Conservation (phyloP, 2,113 vertebrate species). For the Sarotherodon lohbergeri region DNA sequence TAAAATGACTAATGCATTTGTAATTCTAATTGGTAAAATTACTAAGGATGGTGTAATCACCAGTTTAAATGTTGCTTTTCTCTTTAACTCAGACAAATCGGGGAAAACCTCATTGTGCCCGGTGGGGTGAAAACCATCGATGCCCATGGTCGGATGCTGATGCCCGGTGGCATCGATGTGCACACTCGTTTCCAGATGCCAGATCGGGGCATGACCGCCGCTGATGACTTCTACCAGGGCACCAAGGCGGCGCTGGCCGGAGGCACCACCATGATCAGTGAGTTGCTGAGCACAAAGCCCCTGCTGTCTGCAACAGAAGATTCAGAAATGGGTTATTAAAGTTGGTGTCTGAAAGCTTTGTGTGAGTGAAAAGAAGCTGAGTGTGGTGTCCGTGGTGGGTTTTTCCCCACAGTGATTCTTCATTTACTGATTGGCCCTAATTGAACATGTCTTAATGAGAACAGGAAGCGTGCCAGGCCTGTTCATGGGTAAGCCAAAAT, state of each 20-base stretch:
- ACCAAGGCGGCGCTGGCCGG: conserved; percentile 90
- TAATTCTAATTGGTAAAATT: background rate
- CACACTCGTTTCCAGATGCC: conserved; percentile 99
- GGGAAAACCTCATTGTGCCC: conserved; percentile 96
- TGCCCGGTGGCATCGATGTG: conserved; percentile 93
- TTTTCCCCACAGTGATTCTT: background rate
- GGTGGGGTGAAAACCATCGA: conserved; percentile 97
- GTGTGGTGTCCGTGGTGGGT: background rate
- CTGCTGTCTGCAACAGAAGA: background rate
- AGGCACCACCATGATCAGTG: conserved; percentile 98
- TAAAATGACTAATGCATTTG: background rate
- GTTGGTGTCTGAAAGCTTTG: background rate
- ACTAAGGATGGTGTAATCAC: background rate
- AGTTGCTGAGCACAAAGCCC: conserved; percentile 35
- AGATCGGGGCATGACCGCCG: conserved; percentile 88
- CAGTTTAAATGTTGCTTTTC: background rate
- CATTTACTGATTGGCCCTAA: background rate
- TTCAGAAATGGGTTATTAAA: background rate
- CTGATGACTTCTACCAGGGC: conserved; percentile 97
- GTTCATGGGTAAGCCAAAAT: background rate
- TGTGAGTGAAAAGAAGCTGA: background rate
- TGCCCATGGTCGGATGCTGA: conserved; percentile 92
- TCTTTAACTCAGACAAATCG: conserved; percentile 84
- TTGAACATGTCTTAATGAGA: conserved; percentile 2
- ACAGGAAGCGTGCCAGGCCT: background rate